phyloP scores from a whole-genome alignment of 2,797 vertebrate species.

The Xenentodon cancila region DNA sequence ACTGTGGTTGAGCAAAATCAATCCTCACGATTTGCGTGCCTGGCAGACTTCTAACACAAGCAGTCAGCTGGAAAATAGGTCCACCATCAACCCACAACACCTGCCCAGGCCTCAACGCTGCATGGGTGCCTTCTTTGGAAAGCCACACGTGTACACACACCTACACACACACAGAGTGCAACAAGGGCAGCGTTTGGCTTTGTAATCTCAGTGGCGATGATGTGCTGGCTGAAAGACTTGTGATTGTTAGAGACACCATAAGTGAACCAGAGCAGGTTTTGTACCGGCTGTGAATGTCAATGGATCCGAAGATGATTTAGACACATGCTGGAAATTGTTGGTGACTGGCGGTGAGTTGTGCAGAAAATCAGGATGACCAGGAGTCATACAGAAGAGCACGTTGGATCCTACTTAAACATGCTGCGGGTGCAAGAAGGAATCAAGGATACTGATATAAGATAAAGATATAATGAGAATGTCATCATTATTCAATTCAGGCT shows the following conservation, averaged over 20 bases:
- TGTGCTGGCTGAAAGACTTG: conserved; percentile 47
- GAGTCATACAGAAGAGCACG: conserved; percentile 12
- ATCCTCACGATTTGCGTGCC: conserved; percentile 85
- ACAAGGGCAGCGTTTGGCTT: conserved; percentile 52
- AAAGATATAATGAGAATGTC: no score
- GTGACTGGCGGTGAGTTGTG: conserved; percentile 8
- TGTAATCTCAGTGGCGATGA: conserved; percentile 53
- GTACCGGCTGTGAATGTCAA: conserved; percentile 37
- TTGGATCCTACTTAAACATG: no score
- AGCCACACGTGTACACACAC: conserved; percentile 26
- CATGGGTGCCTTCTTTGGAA: conserved; percentile 60
- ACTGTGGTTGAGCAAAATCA: conserved; percentile 78
- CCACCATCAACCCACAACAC: conserved; percentile 81
- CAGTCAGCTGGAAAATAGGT: conserved; percentile 92
- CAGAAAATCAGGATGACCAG: conserved; percentile 7
- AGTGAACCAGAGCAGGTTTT: conserved; percentile 38
- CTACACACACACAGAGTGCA: background rate
- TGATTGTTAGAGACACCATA: conserved; percentile 51
- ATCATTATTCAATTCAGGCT: no score
- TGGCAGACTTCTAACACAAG: conserved; percentile 84
- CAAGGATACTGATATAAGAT: no score
- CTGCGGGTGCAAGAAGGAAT: no score
- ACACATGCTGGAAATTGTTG: conserved; percentile 20
- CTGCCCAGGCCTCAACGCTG: conserved; percentile 59
- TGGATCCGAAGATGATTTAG: conserved; percentile 37